Evolutionary conservation across 2,888 invertebrate species (phyloP).

Genomic region (Euplexia lucipara): DNA sequence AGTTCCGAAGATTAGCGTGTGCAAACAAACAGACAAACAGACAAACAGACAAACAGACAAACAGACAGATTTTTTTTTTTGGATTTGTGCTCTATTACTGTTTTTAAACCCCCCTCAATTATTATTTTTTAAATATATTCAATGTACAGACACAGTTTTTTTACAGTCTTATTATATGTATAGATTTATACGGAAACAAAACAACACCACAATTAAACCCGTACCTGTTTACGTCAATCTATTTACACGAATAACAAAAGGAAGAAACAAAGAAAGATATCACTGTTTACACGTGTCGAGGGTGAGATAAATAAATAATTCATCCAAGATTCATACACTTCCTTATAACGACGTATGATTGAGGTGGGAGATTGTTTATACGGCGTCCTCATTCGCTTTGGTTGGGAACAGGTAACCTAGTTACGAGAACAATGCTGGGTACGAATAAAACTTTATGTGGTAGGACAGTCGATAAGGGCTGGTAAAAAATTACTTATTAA

Average conservation of each 20-base stretch:
- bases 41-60: too few relatives aligned
- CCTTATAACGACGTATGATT: slow-evolving; percentile 45
- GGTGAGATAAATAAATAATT: slow-evolving; percentile 44
- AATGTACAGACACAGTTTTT: too few relatives aligned
- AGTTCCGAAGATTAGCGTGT: too few relatives aligned
- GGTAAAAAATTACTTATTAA: neutral
- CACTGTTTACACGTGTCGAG: slow-evolving; percentile 30
- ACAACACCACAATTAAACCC: neutral
- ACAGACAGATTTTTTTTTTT: too few relatives aligned
- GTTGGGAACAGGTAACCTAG: slow-evolving; percentile 52
- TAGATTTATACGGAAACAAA: neutral
- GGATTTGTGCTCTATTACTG: too few relatives aligned
- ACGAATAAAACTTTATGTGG: slow-evolving; percentile 20
- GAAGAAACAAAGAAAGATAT: slow-evolving; percentile 12
- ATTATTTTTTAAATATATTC: too few relatives aligned
- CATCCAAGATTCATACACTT: slow-evolving; percentile 36
- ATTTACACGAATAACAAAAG: slow-evolving; percentile 18
- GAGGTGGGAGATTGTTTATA: slow-evolving; percentile 48
- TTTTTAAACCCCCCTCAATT: too few relatives aligned
- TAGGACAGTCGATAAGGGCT: slow-evolving; percentile 6
- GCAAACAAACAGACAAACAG: too few relatives aligned
- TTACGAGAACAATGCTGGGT: slow-evolving; percentile 41
- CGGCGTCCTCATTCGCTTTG: slow-evolving; percentile 36
- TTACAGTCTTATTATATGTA: too few relatives aligned
- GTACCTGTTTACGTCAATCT: slow-evolving; percentile 2